Evolutionary conservation across 2,888 invertebrate species (phyloP).

Genomic region (Escarpia spicata): DNA sequence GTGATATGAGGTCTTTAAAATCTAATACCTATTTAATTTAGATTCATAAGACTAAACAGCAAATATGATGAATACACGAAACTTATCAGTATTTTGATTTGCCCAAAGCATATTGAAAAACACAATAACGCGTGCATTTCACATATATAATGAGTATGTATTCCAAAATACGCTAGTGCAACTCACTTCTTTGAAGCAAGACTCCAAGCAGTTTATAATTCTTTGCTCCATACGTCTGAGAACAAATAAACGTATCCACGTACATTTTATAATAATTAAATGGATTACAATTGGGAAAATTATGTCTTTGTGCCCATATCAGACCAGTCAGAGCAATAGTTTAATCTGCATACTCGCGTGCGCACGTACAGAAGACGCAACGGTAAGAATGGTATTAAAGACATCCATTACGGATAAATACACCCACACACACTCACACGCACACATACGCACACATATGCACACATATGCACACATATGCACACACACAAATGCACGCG

Average conservation of each 20-base stretch:
- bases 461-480: too few relatives aligned
- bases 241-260: background rate
- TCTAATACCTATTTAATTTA: too few relatives aligned
- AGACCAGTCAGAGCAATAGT: background rate
- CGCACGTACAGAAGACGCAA: background rate
- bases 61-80: too few relatives aligned
- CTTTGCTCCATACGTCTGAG: conserved; percentile 30
- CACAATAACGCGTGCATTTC: background rate
- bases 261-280: background rate
- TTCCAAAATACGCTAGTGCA: background rate
- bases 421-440: too few relatives aligned
- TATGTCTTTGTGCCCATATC: background rate
- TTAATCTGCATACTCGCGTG: too few relatives aligned
- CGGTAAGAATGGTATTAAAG: background rate
- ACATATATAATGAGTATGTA: background rate
- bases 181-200: conserved; percentile 39
- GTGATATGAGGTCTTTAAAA: too few relatives aligned
- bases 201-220: conserved; percentile 38
- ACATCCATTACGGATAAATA: background rate
- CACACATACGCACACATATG: too few relatives aligned
- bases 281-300: background rate
- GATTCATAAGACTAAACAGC: too few relatives aligned
- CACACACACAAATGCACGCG: too few relatives aligned
- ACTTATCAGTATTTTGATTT: too few relatives aligned
- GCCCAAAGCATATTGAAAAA: background rate